Evolutionary conservation across 1,140 invertebrate genomes (phyloP), one percentile per base, ranked within the genome.

Genomic region (Babylonia areolata): DNA sequence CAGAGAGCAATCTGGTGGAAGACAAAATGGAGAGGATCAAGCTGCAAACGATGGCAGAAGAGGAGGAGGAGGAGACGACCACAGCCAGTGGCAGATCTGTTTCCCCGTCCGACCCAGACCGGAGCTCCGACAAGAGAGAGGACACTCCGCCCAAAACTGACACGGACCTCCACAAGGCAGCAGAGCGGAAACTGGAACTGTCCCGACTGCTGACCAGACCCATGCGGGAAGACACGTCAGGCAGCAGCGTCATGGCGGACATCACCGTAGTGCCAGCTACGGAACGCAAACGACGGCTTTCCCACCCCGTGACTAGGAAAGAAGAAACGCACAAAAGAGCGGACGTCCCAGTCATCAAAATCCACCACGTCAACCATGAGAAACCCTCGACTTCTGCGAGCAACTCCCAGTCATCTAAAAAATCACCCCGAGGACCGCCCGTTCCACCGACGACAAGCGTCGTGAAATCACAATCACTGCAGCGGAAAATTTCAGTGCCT

Each of bases 21-120:
- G 42, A 81, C n/a, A 73, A 46, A n/a, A 42, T 69, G 31, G 82
- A 73, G n/a, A 84, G 69, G 64, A 42, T 33, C 35, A 58, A 40
- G n/a, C 31, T 84, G 64, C 64, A 84, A 39, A 20, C 5, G 15
- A 2, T 35, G 40, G 28, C 20, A 3, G 46, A 80, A 31, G n/a
- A 3, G 3, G 31, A 80, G 17, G 37, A 28, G 2, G 11, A 20
- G 17, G 12, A 20, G 54, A 80, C 75, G 0, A n/a, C n/a, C n/a
- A n/a, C n/a, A n/a, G n/a, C n/a, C n/a, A n/a, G n/a, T n/a, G 2
- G 46, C 46, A 51, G 2, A 3, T 12, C 46, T 17, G 0, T 9
- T 9, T 51, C 46, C 17, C 20, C 35, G 3, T 5, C 33, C 12
- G 37, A 0, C 6, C 20, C 33, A 20, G 28, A 77, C 75, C n/a